Conservation (phyloP, 2,113 vertebrate genomes). For the Takifugu bimaculatus region DNA sequence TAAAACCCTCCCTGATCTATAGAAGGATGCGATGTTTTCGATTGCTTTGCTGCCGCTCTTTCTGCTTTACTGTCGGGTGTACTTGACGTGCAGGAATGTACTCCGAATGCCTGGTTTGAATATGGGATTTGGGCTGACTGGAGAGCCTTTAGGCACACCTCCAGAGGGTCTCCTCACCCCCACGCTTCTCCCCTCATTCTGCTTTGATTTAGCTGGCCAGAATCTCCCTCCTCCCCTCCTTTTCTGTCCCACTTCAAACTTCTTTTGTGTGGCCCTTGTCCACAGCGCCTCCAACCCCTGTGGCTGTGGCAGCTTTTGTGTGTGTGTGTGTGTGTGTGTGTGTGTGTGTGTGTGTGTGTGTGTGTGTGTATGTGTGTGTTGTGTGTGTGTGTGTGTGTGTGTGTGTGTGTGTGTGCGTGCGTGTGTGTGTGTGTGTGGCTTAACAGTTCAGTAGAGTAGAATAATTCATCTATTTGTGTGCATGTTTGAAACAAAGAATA, state of each 20-base stretch:
- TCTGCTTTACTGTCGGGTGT: conserved; percentile 24
- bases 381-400: conserved; percentile 1
- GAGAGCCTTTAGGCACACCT: conserved; percentile 60
- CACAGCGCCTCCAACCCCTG: conserved; percentile 44
- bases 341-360: conserved; percentile 15
- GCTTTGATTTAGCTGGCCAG: conserved; percentile 65
- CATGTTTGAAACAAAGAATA: background rate
- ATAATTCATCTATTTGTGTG: background rate
- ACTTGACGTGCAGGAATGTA: conserved; percentile 59
- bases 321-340: conserved; percentile 27
- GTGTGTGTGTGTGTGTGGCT: background rate
- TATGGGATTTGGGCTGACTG: conserved; percentile 55
- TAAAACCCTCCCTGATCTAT: too few relatives aligned
- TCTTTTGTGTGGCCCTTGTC: conserved; percentile 56
- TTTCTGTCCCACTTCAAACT: conserved; percentile 61
- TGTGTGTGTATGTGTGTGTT: conserved; percentile 27
- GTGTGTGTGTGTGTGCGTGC: too few relatives aligned
- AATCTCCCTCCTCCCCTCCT: conserved; percentile 47
- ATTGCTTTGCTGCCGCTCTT: background rate
- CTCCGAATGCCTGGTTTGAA: conserved; percentile 50
- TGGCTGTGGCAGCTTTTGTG: conserved; percentile 32
- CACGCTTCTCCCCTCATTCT: conserved; percentile 45
- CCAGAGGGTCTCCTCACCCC: conserved; percentile 54
- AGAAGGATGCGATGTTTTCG: too few relatives aligned
- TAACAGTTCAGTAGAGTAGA: background rate